Conservation (phyloP, 1,140 invertebrate genomes). For the Hydropsyche tenuis region DNA sequence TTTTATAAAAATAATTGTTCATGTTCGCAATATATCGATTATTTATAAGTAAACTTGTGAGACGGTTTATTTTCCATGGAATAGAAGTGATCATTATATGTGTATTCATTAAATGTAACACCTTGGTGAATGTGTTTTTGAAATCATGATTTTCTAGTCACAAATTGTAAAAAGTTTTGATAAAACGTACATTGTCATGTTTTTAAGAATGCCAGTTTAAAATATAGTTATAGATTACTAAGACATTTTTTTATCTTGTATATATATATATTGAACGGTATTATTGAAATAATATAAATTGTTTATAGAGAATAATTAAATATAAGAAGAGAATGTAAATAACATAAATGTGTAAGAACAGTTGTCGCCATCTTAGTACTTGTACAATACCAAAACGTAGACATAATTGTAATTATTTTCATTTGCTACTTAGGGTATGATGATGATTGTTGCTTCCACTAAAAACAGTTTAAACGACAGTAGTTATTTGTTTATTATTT, state of each 20-base stretch:
- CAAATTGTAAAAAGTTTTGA: conserved; percentile 38
- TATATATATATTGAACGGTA: conserved; percentile 3
- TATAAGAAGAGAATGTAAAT: conserved; percentile 4
- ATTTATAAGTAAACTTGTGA: no score
- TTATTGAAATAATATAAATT: conserved; percentile 15
- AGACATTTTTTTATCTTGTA: conserved; percentile 26
- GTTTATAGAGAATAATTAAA: conserved; percentile 22
- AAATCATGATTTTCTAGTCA: conserved; percentile 34
- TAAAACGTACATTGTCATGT: conserved; percentile 9
- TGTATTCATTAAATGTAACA: neutral
- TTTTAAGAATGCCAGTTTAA: conserved; percentile 11
- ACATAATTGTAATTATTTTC: conserved; percentile 23
- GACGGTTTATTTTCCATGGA: neutral
- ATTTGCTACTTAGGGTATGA: conserved; percentile 20
- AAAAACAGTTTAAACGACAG: neutral
- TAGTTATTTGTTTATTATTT: no score
- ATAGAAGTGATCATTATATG: neutral
- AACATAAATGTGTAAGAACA: conserved; percentile 24
- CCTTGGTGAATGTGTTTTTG: neutral
- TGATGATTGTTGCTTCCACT: conserved; percentile 36
- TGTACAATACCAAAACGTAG: conserved; percentile 36
- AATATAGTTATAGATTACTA: neutral
- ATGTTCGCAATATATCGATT: no score
- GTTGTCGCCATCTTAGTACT: conserved; percentile 32
- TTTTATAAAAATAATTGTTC: no score